phyloP scores from a whole-genome alignment of 2,888 invertebrate species.

The Dicranocentrus wangi region DNA sequence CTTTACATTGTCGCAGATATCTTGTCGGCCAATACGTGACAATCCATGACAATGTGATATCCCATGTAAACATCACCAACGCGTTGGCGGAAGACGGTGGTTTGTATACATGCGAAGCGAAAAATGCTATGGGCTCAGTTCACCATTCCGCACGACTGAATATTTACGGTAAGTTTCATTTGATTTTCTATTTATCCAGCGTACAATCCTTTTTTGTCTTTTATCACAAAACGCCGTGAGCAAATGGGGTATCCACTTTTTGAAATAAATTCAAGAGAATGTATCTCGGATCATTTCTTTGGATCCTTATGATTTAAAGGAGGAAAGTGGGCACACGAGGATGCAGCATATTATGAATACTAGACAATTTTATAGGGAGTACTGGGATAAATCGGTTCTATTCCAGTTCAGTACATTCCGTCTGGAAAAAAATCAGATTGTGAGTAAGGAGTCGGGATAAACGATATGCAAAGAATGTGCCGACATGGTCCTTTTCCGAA shows the following conservation, averaged over 20 bases:
- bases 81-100: slow-evolving; percentile 93
- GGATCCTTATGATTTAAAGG: too few relatives aligned
- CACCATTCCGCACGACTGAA: slow-evolving; percentile 89
- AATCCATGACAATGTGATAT: slow-evolving; percentile 92
- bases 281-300: too few relatives aligned
- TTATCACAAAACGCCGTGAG: too few relatives aligned
- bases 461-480: slow-evolving; percentile 4
- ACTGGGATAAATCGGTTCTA: neutral
- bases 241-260: too few relatives aligned
- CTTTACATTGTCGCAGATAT: too few relatives aligned
- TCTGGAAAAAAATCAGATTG: too few relatives aligned
- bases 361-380: too few relatives aligned
- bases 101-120: slow-evolving; percentile 90
- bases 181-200: slow-evolving; percentile 29
- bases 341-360: too few relatives aligned
- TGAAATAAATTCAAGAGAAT: too few relatives aligned
- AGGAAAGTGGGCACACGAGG: too few relatives aligned
- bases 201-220: too few relatives aligned
- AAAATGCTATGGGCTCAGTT: slow-evolving; percentile 86
- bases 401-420: neutral
- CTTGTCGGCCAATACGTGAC: slow-evolving; percentile 94
- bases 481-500: neutral
- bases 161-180: slow-evolving; percentile 80
- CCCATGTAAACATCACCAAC: slow-evolving; percentile 91
- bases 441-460: neutral